These are phyloP conservation scores for Mesitornis unicolor DNA, from an alignment of 2,113 vertebrate species.

Conservation along the genomic window DNA sequence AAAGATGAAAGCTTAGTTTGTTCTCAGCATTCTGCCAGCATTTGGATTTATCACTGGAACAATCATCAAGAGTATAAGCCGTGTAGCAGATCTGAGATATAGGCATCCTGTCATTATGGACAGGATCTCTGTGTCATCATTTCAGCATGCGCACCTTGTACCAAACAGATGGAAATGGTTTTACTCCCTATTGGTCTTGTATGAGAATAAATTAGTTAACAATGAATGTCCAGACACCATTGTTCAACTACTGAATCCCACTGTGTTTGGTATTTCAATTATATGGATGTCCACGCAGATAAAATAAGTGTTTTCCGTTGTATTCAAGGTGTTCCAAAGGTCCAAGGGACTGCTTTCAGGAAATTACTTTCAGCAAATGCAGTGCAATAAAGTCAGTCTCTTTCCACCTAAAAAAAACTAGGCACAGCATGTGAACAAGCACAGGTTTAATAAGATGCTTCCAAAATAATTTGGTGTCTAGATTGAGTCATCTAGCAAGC, in stretches of 20 bases:
- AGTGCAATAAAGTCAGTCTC: neutral
- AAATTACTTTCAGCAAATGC: neutral
- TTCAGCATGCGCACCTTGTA: neutral
- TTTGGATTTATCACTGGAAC: neutral
- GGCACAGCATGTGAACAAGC: neutral
- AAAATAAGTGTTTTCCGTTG: neutral
- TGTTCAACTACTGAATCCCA: neutral
- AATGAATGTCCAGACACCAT: neutral
- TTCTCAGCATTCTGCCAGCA: neutral
- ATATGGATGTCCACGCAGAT: neutral
- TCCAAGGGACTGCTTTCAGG: neutral
- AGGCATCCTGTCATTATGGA: neutral
- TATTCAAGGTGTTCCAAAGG: neutral
- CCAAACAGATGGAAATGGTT: neutral
- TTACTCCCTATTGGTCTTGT: neutral
- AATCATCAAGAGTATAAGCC: neutral
- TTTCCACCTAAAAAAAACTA: neutral
- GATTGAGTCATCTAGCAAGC: neutral
- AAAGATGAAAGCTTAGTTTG: neutral
- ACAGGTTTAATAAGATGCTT: neutral
- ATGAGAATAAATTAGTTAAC: neutral
- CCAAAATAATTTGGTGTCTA: neutral
- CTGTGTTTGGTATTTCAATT: neutral
- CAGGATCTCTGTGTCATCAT: neutral
- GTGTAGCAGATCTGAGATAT: neutral